Evolutionary conservation across 2,797 vertebrate genomes (phyloP), one percentile per base, ranked within the genome.

Genomic region (Stomatorhinus walkeri): DNA sequence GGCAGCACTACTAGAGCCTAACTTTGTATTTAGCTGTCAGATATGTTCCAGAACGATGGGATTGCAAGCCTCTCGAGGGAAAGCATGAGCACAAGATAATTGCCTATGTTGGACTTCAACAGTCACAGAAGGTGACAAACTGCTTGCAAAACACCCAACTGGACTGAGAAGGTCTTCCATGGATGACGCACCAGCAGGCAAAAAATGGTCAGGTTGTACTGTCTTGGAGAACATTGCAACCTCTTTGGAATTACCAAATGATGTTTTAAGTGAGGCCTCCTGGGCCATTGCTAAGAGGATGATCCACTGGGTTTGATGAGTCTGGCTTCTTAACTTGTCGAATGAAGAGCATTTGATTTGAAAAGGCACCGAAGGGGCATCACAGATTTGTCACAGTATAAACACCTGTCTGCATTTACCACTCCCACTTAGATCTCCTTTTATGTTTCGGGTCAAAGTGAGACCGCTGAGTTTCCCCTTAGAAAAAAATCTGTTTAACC

Each of bases 11-110:
- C 90, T 93, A 93, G 93, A 93, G 93, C 94, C 92, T 91, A 94
- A 43, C 93, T 54, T 94, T 94, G 94, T 94, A 94, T 93, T 92
- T 94, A 87, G 95, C 93, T 95, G 96, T 96, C 94, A 95, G 91
- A 91, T 92, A 94, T 96, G 93, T 89, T 90, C 92, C 93, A 93
- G 92, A 94, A 93, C 91, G 91, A 88, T 59, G 90, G 92, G 92
- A 94, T 1, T 16, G 22, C 12, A 0, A 51, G 43, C 43, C 89
- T 92, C 90, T 89, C 32, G 24, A 32, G 3, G 24, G 24, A 68
- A 68, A 19, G 36, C 16, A n/a, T 2, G 72, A 79, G 19, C 16
- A 43, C 2, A 5, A 43, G 36, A 40, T 43, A 40, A 43, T n/a
- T 43, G 36, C 7, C 16, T 8, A 16, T 43, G 36, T 76, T 40